phyloP scores from a whole-genome alignment of 2,888 invertebrate species.

The Amiota minor region DNA sequence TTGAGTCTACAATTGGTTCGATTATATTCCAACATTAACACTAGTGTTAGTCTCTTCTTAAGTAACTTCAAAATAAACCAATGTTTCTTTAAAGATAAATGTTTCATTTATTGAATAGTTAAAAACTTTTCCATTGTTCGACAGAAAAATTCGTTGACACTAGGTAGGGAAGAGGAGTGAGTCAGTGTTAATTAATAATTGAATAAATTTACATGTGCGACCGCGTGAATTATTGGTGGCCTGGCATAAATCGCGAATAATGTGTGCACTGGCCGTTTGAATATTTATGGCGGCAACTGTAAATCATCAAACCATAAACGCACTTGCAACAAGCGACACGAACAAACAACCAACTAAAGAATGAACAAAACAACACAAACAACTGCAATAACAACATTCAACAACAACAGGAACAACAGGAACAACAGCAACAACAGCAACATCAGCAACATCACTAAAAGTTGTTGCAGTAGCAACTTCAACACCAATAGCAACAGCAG shows the following conservation, averaged over 20 bases:
- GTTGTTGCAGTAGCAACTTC: background rate
- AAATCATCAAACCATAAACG: constrained; percentile 73
- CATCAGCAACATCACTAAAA: background rate
- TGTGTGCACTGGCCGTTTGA: constrained; percentile 71
- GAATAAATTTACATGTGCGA: constrained; percentile 74
- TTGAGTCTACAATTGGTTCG: no score
- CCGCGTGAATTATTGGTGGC: constrained; percentile 69
- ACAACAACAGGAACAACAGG: background rate
- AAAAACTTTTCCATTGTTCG: no score
- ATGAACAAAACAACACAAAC: background rate
- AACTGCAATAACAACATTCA: background rate
- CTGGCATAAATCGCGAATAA: constrained; percentile 71
- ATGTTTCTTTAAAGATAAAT: no score
- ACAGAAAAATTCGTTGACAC: no score
- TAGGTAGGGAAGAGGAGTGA: no score
- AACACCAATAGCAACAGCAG: constrained; percentile 37
- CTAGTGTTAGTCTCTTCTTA: no score
- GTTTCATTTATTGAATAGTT: no score
- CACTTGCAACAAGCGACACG: constrained; percentile 56
- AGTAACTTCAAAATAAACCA: no score
- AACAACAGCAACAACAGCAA: background rate
- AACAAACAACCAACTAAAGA: background rate
- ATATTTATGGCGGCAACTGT: constrained; percentile 72
- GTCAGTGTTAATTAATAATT: constrained; percentile 69
- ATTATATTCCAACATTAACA: no score